Percentiles rank a stretch among this genome's conserved stretches.
These are phyloP conservation scores for Pristionchus fissidentatus DNA, from an alignment of 2,888 invertebrate genomes.

Conservation along the genomic window DNA sequence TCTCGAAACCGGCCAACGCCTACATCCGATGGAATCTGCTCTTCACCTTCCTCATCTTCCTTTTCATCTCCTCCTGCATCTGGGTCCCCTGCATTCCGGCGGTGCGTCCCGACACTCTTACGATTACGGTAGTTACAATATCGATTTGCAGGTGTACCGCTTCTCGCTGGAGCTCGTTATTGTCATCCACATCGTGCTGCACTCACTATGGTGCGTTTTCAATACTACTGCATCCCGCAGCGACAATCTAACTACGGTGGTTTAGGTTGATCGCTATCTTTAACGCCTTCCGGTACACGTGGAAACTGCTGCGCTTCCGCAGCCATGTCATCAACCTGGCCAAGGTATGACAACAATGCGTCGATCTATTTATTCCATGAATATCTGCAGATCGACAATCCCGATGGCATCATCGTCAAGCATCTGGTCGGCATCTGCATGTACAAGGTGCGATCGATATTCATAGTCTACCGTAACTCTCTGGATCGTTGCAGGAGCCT, in stretches of 20 bases:
- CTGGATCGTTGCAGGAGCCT: slow-evolving; percentile 56
- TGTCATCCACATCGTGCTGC: slow-evolving; percentile 63
- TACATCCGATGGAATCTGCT: slow-evolving; percentile 71
- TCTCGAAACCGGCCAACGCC: slow-evolving; percentile 66
- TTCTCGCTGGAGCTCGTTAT: slow-evolving; percentile 67
- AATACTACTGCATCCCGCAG: too few relatives aligned
- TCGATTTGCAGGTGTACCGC: slow-evolving; percentile 53
- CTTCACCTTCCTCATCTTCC: slow-evolving; percentile 69
- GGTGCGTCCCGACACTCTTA: neutral
- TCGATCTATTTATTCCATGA: neutral
- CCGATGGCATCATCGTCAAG: slow-evolving; percentile 52
- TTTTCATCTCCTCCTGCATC: slow-evolving; percentile 67
- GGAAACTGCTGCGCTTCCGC: slow-evolving; percentile 59
- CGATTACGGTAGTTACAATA: neutral
- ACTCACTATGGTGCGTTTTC: slow-evolving; percentile 59
- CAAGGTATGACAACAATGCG: slow-evolving; percentile 49
- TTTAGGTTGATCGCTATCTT: slow-evolving; percentile 61
- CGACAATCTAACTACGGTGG: neutral
- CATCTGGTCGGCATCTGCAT: slow-evolving; percentile 65
- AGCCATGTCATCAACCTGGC: slow-evolving; percentile 61
- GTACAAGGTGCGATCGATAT: slow-evolving; percentile 55
- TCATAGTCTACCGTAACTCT: slow-evolving; percentile 24
- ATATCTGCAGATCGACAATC: slow-evolving; percentile 55
- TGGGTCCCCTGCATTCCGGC: slow-evolving; percentile 68
- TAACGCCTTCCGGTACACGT: slow-evolving; percentile 65